A percentile compares a stretch with the other conserved stretches of the same genome.
phyloP scores from a whole-genome alignment of 30 jellyfish, hydroid and myxozoan species.

The Sanderia malayensis region DNA sequence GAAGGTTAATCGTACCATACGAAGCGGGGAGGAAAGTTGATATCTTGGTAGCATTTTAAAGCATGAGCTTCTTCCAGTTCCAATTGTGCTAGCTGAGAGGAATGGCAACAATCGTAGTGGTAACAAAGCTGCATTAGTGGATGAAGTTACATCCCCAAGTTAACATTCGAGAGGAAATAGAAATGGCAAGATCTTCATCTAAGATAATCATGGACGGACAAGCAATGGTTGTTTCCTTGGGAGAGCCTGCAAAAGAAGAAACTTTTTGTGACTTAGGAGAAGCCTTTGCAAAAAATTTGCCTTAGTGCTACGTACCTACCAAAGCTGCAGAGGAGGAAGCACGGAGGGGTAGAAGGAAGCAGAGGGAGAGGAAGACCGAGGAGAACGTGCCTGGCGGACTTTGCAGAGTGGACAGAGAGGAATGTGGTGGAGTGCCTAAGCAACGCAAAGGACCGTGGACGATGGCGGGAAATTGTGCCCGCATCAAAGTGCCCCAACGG shows the following conservation, averaged over 20 bases:
- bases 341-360: too few species aligned
- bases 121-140: neutral
- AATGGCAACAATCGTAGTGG: neutral
- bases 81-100: neutral
- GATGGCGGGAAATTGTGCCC: too few species aligned
- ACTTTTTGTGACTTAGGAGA: neutral
- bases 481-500: too few species aligned
- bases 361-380: too few species aligned
- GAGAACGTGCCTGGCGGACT: too few species aligned
- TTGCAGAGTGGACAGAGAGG: too few species aligned
- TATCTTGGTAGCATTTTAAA: constrained; percentile 5
- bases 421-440: too few species aligned
- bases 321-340: too few species aligned
- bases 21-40: constrained; percentile 27
- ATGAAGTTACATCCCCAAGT: neutral
- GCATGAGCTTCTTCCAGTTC: neutral
- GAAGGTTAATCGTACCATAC: constrained; percentile 15
- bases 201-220: neutral
- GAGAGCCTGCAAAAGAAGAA: neutral
- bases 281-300: neutral
- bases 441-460: too few species aligned
- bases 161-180: neutral
- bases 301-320: neutral
- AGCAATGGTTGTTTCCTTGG: neutral
- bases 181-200: neutral